These are phyloP conservation scores for Ramphastos sulfuratus DNA, from an alignment of 2,113 vertebrate species.

Conservation along the genomic window DNA sequence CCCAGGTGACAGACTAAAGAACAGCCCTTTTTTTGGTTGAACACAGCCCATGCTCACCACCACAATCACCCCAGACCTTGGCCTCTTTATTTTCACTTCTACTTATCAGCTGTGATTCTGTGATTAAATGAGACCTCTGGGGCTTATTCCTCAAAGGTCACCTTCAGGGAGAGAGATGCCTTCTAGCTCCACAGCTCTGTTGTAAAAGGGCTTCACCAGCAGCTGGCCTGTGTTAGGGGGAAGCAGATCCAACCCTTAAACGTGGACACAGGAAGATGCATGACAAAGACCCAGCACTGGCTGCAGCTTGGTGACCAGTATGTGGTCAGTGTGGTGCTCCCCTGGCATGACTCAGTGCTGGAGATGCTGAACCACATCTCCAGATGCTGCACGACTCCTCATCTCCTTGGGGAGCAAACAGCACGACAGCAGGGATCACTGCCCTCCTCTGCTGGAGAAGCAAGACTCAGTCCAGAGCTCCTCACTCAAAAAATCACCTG, in stretches of 20 bases:
- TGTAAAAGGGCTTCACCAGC: not conserved
- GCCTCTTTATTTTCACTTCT: not conserved
- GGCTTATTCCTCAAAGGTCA: not conserved
- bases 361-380: not conserved
- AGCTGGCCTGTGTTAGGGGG: fast-evolving
- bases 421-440: not conserved
- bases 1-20: not conserved
- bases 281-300: fast-evolving
- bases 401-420: not conserved
- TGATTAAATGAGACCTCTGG: not conserved
- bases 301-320: not conserved
- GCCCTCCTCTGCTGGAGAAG: not conserved
- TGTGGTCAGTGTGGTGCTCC: fast-evolving
- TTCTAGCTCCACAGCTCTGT: not conserved
- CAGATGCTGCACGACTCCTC: not conserved
- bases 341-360: not conserved
- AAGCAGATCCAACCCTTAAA: not conserved
- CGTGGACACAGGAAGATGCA: not conserved
- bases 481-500: not conserved
- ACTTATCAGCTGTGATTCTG: not conserved
- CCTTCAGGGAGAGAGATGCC: not conserved
- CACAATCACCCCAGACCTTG: not conserved
- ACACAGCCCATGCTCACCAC: not conserved
- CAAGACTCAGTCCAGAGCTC: not conserved
- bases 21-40: not conserved